These are phyloP conservation scores for Diplodus sargus DNA, from an alignment of 2,797 vertebrate species.

Conservation along the genomic window DNA sequence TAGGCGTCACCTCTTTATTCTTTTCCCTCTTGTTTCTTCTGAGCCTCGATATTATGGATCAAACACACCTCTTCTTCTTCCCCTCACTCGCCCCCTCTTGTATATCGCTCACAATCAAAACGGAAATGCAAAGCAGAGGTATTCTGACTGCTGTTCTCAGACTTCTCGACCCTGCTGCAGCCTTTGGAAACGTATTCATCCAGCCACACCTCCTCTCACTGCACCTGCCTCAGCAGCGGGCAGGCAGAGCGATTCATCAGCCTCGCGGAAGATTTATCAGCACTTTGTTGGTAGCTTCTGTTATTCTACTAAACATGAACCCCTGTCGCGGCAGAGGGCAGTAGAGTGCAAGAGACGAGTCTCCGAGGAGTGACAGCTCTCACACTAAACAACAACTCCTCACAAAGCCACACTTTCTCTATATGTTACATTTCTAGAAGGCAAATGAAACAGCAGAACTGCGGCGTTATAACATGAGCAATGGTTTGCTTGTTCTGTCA, in stretches of 20 bases:
- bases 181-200: background rate
- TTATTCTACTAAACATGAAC: no score
- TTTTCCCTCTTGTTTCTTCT: no score
- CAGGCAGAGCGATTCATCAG: background rate
- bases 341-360: conserved; percentile 39
- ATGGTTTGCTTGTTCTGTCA: conserved; percentile 2
- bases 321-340: conserved; percentile 54
- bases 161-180: no score
- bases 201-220: background rate
- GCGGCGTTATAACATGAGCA: background rate
- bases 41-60: no score
- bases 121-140: no score
- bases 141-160: no score
- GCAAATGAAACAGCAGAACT: conserved; percentile 13
- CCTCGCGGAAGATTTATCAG: background rate
- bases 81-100: no score
- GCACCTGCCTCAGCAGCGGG: background rate
- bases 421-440: background rate
- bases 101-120: no score
- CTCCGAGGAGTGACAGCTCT: background rate
- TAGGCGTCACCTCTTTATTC: no score
- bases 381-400: background rate
- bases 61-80: no score
- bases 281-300: background rate
- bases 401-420: background rate